Base-by-base conservation (phyloP, 2,888 invertebrate genomes). In the Lucinisca nassula region DNA sequence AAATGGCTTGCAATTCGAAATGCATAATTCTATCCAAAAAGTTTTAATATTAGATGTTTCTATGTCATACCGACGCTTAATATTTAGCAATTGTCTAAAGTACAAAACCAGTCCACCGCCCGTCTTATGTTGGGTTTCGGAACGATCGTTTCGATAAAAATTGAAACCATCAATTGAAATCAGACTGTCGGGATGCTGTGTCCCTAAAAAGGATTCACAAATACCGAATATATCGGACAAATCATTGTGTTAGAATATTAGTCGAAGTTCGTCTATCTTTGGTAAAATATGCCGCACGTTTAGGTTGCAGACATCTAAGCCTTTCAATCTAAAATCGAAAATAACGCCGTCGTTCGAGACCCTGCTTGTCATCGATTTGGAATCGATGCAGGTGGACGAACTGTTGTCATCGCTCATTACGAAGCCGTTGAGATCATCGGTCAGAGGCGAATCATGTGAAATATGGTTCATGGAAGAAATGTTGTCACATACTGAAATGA, bases 61-160 rank as follows among this genome's bases (percentile, higher is more conserved):
- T 24, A 70, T 1, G 37, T 79, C 70, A 40, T 21, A 12, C 70
- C 70, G 27, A 14, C 67, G 38, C 32, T 70, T 67, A 3, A 67
- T 6, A 49, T 79, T 45, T 6, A 79, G 32, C 2, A 45, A 70
- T 27, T 67, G 38, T 70, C 67, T 38, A 30, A 79, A 45, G 35
- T 79, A 79, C 24, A 79, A 67, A 30, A 79, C 24, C 38, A 79
- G 40, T 3, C 70, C 79, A 30, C 79, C 79, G 35, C 79, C 67
- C 24, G 21, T 67, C 70, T 70, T 67, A 21, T 40, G 32, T 67
- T 79, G 40, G 2, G 70, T 58, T 24, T 58, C 77, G 8, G 38
- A 37, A 8, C 77, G 17, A n/a, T 77, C 77, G n/a, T 77, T 55
- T 10, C 55, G 55, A n/a, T 35, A 27, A 17, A 55, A 77, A 24